Base-by-base conservation (phyloP, 2,113 vertebrate species). In the Patagioenas fasciata region DNA sequence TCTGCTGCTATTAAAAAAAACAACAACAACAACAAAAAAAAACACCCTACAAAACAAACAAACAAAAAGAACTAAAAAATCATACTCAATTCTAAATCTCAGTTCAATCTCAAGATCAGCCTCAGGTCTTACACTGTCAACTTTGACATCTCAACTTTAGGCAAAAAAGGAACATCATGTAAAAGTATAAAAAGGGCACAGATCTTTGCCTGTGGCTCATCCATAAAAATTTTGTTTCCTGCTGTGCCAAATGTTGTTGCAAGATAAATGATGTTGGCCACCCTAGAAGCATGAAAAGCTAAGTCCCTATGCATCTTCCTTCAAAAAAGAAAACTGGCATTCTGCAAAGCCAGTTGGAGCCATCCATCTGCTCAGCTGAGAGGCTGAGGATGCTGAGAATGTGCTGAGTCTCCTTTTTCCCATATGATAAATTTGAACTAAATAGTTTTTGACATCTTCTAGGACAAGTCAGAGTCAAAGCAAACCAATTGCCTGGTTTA, bases 401-500 rank as follows among this genome's bases (percentile, higher is more conserved):
- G 26, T 66, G 50, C 86, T 81, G 56, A 58, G 42, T 58, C 51
- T 91, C 15, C 7, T 80, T 84, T 85, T 73, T 5, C 31, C 21
- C 26, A 7, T 61, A 51, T 67, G n/a, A 84, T 81, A 83, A 77
- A 92, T 94, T 56, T 91, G 75, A 95, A 78, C 38, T 53, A 71
- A 82, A 88, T 66, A 26, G 9, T 24, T 85, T 93, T 94, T 93
- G 82, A 95, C 78, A n/a, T 79, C 62, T 87, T 96, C 94, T 77
- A 78, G 70, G 78, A 81, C 85, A 97, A 88, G 51, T 92, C 80
- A 91, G 90, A 95, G 36, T 54, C 62, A 95, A 95, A 85, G 60
- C 23, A 96, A 97, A 89, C 28, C 72, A 88, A 72, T 75, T 79
- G 48, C 36, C 89, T 73, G 3, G 10, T 83, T 93, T 95, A 85